phyloP scores from a whole-genome alignment of 2,888 invertebrate species.

The Ochlodes sylvanus region DNA sequence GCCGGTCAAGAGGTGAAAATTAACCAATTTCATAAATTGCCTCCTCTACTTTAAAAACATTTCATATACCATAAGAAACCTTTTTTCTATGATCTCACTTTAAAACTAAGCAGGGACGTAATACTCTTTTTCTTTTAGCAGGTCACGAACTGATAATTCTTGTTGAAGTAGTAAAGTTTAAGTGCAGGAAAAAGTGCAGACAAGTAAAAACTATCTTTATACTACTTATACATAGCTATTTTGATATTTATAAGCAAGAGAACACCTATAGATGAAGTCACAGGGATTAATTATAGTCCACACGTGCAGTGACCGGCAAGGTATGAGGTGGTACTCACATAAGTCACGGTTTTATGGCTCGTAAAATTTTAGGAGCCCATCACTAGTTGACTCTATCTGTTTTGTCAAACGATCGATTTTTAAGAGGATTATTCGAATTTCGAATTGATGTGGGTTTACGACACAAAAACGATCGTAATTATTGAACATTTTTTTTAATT shows the following conservation, averaged over 20 bases:
- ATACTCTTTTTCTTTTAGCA: no score
- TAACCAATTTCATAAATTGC: no score
- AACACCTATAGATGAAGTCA: slow-evolving; percentile 12
- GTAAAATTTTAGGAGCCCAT: slow-evolving; percentile 78
- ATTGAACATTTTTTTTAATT: slow-evolving; percentile 42
- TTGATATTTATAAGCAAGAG: neutral
- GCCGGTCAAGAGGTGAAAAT: no score
- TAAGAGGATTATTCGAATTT: slow-evolving; percentile 53
- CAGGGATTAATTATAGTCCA: slow-evolving; percentile 56
- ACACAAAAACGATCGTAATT: slow-evolving; percentile 51
- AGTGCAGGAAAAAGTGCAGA: no score
- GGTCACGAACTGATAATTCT: no score
- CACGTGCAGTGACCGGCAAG: slow-evolving; percentile 22
- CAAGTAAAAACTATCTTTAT: neutral
- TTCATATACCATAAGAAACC: no score
- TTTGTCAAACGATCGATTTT: slow-evolving; percentile 64
- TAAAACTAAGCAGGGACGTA: no score
- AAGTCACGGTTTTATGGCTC: slow-evolving; percentile 80
- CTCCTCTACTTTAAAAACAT: no score
- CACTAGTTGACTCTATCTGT: slow-evolving; percentile 62
- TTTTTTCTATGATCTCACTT: no score
- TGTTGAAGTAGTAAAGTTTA: no score
- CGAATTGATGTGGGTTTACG: slow-evolving; percentile 58
- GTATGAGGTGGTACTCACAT: slow-evolving; percentile 56
- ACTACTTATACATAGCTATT: neutral